phyloP scores from a whole-genome alignment of 1,140 invertebrate species.

The Listronotus oregonensis region DNA sequence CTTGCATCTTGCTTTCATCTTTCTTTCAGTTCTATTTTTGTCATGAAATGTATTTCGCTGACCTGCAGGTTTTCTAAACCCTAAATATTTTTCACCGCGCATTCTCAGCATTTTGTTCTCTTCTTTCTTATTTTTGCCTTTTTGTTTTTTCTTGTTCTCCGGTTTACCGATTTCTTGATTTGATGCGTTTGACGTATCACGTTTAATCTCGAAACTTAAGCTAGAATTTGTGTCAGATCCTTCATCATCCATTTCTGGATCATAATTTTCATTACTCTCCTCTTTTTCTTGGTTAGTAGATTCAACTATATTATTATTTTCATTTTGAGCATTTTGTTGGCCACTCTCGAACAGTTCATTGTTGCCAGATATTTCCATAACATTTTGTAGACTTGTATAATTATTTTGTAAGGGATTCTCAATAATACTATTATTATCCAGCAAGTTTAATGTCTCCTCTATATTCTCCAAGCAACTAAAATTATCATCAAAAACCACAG shows the following conservation, averaged over 20 bases:
- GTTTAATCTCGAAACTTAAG: background rate
- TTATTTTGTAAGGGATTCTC: background rate
- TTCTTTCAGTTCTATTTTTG: too few species aligned
- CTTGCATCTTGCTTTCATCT: too few species aligned
- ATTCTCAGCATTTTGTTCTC: too few species aligned
- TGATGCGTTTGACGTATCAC: background rate
- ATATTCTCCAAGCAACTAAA: too few species aligned
- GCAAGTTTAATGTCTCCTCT: constrained; percentile 4
- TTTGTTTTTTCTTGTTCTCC: constrained; percentile 3
- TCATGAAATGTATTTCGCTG: too few species aligned
- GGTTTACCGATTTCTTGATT: background rate
- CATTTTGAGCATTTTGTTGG: constrained; percentile 6
- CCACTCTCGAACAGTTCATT: constrained; percentile 8
- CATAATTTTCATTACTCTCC: background rate
- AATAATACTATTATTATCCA: constrained; percentile 10
- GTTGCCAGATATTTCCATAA: constrained; percentile 6
- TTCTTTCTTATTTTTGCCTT: too few species aligned
- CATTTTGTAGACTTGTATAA: constrained; percentile 6
- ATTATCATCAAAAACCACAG: too few species aligned
- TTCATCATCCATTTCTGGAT: background rate
- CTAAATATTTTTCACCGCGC: too few species aligned
- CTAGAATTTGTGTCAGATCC: background rate
- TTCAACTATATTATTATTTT: constrained; percentile 7
- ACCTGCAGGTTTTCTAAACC: too few species aligned
- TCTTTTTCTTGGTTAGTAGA: background rate